Evolutionary conservation across 2,888 invertebrate species (phyloP), one percentile per base, ranked within the genome.

Genomic region (Bugulina stolonifera): DNA sequence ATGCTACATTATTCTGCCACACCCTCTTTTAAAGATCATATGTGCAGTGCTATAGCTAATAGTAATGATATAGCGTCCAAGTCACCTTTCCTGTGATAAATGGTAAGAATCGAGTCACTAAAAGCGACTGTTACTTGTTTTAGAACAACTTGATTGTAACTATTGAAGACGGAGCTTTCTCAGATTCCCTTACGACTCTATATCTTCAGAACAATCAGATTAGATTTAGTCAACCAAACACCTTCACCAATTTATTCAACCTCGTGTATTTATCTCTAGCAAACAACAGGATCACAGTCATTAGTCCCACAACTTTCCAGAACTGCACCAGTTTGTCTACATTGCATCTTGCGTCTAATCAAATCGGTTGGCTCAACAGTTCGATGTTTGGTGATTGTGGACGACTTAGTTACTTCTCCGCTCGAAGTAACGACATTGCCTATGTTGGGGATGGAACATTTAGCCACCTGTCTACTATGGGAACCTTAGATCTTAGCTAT

Each of bases 381-480:
- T 71, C 71, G 0, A 73, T 74, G 43, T 73, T 77, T 35, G 29
- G 55, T 54, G 75, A 76, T 69, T 69, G 57, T 27, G 74, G 73
- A 18, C 69, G 75, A 1, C 57, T 71, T 2, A 23, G 27, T 14
- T 55, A 22, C 0, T 71, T 76, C 1, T 22, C 35, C 22, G 71
- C 76, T 14, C 25, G 69, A 23, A 71, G 69, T 43, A 81, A 81
- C 72, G 76, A 79, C 18, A 76, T 81, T n/a, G 79, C 77, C n/a
- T 79, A 77, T 74, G 78, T 81, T 23, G 80, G 80, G 71, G 77
- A 80, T 71, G 79, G 79, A 3, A 77, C 79, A 2, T 77, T 81
- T 27, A 74, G 73, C n/a, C 76, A 79, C 58, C 70, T 80, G n/a
- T 76, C 77, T 5, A 73, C 71, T 5, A 73, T 77, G 71, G 69